These are phyloP conservation scores for Hippoglossus stenolepis DNA, from an alignment of 2,113 vertebrate species.

Conservation along the genomic window DNA sequence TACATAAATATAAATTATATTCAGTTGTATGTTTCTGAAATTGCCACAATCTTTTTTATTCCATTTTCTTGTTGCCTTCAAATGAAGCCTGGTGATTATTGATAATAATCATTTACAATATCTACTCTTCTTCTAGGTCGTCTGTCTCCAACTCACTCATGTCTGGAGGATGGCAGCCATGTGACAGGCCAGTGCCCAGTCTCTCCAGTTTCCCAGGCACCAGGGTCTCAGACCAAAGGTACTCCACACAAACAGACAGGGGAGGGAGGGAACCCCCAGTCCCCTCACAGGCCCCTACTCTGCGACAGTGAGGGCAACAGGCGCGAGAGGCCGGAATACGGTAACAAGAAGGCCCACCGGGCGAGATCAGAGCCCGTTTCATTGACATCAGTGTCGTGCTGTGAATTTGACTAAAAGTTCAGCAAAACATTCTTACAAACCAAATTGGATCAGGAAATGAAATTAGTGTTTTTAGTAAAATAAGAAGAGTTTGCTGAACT, in stretches of 20 bases:
- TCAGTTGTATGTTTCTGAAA: too few relatives aligned
- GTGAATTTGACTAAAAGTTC: slow-evolving; percentile 36
- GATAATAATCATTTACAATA: neutral
- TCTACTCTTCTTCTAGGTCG: slow-evolving; percentile 71
- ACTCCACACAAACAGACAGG: slow-evolving; percentile 77
- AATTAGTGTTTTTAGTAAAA: too few relatives aligned
- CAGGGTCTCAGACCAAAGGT: slow-evolving; percentile 81
- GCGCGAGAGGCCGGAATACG: slow-evolving; percentile 84
- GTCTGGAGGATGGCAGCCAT: slow-evolving; percentile 85
- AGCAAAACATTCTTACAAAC: slow-evolving; percentile 26
- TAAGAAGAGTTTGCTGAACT: slow-evolving; percentile 29
- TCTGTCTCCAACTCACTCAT: slow-evolving; percentile 83
- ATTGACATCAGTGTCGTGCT: slow-evolving; percentile 61
- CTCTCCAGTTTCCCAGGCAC: slow-evolving; percentile 73
- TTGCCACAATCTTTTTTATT: too few relatives aligned
- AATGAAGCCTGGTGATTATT: neutral
- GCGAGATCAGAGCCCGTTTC: slow-evolving; percentile 53
- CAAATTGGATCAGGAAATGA: slow-evolving; percentile 25
- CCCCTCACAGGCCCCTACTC: slow-evolving; percentile 83
- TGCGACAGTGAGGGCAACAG: slow-evolving; percentile 89
- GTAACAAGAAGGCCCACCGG: slow-evolving; percentile 77
- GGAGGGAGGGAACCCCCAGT: slow-evolving; percentile 78
- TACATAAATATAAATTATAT: too few relatives aligned
- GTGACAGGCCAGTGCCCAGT: slow-evolving; percentile 76
- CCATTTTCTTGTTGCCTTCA: slow-evolving; percentile 1